Evolutionary conservation across 2,888 invertebrate genomes (phyloP), one percentile per base, ranked within the genome.

Genomic region (Leptopterna dolabrata): DNA sequence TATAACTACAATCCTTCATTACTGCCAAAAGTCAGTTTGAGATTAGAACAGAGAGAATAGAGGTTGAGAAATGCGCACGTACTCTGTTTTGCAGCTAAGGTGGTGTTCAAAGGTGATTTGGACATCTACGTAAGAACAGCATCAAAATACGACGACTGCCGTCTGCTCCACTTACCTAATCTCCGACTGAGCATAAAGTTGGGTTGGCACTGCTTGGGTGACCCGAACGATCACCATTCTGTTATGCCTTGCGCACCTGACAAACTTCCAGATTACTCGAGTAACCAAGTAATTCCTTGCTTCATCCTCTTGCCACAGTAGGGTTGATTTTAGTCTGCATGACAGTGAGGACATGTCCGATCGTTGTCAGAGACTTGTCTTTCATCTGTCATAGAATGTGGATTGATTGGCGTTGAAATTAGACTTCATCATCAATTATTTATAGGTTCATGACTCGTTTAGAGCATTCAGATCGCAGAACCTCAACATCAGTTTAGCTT

Each of bases 121-220:
- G 97, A 98, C 92, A 97, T 99, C 90, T 98, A 96, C 91, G 98
- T 98, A 0, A 94, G 98, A 87, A 99, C 99, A 0, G 99, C 99
- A 0, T 99, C 99, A 88, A 99, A 99, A 92, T 99, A 99, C 93
- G 99, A 99, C 92, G 99, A 99, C 92, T 98, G 98, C 91, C 95
- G 97, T 83, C 94, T 99, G 89, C 92, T 99, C 47, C 97, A 98
- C 91, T 93, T 99, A 90, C 99, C 99, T 0, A 96, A 96, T 91
- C 93, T 99, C 71, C 95, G 96, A 90, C 93, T 98, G 81, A 94
- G 95, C 19, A 94, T 97, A 16, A 96, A 96, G 91, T 93, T 99
- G 90, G 95, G 95, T 90, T 99, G 99, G 99, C 94, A 95, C 88
- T 98, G 98, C 91, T 93, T 96, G 78, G 98, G 97, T 0, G 97